These are phyloP conservation scores for Sakesphorus luctuosus DNA, from an alignment of 2,113 vertebrate species.

Conservation along the genomic window DNA sequence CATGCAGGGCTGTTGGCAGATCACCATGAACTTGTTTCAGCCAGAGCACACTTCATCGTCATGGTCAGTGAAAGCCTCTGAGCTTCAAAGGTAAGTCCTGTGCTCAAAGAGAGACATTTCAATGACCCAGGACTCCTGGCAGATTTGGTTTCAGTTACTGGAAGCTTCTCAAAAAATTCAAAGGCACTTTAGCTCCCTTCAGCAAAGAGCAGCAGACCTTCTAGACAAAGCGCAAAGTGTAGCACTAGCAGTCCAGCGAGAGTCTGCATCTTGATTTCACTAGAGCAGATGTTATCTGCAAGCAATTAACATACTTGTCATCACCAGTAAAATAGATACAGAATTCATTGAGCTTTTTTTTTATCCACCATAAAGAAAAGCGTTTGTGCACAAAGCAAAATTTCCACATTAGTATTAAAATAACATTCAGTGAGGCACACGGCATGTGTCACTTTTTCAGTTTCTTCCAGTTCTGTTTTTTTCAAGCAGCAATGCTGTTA, in stretches of 20 bases:
- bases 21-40: slow-evolving; percentile 80
- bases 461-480: slow-evolving; percentile 25
- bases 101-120: slow-evolving; percentile 87
- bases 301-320: slow-evolving; percentile 85
- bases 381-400: slow-evolving; percentile 70
- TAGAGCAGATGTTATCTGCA: slow-evolving; percentile 86
- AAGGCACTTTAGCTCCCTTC: slow-evolving; percentile 72
- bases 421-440: slow-evolving; percentile 66
- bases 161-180: slow-evolving; percentile 79
- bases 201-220: slow-evolving; percentile 56
- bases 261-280: slow-evolving; percentile 78
- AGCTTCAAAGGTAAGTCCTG: slow-evolving; percentile 84
- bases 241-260: slow-evolving; percentile 67
- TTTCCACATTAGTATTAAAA: slow-evolving; percentile 73
- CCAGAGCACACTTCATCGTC: slow-evolving; percentile 80
- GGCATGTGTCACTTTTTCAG: slow-evolving; percentile 42
- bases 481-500: neutral
- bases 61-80: slow-evolving; percentile 87
- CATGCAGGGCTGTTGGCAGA: slow-evolving; percentile 74
- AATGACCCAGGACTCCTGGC: slow-evolving; percentile 83
- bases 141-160: slow-evolving; percentile 88
- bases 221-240: slow-evolving; percentile 70
- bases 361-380: slow-evolving; percentile 67
- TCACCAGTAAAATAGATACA: slow-evolving; percentile 77
- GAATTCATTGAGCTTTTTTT: slow-evolving; percentile 47